Evolutionary conservation across 2,888 invertebrate genomes (phyloP), one percentile per base, ranked within the genome.

Genomic region (Eueremaeus valkanovi): DNA sequence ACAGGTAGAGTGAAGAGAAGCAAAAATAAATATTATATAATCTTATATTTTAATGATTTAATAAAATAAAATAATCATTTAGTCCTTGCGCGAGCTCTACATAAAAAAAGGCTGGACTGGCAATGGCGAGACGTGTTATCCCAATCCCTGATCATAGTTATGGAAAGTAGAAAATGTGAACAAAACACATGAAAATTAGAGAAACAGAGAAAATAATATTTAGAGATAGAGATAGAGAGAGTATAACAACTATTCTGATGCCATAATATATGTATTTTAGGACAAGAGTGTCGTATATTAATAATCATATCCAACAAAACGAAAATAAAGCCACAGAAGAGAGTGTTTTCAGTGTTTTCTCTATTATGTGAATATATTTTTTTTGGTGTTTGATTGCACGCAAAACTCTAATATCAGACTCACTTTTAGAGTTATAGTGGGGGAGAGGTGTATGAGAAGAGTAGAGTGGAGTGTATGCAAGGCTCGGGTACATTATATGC

Each of bases 221-320:
- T 45, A 40, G 40, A 40, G 40, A 40, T 11, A 51, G n/a, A 51
- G 51, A 51, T 5, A 18, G 11, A 58, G 3, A 58, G 29, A 21
- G 24, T 27, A 58, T 58, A 9, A 51, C 51, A 51, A 51, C 9
- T 11, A 18, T 51, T 51, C n/a, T n/a, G 8, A 18, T 51, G 21
- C 21, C 5, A 31, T 63, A 63, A 63, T 63, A 27, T 63, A 63
- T 63, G 63, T 33, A 63, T 63, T 63, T 63, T n/a, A n/a, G 63
- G 18, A 27, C 9, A 18, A 21, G 3, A 27, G 63, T 63, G 63
- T 63, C 31, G 9, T 29, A 33, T 63, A 31, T 27, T 63, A 63
- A 63, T 63, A 63, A 63, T 45, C 45, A 45, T 45, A 45, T 45
- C 18, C 18, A 24, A 55, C 27, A 55, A 24, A 24, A 55, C 36